Conservation (phyloP, 2,888 invertebrate species). For the Hirtodrosophila cameraria region DNA sequence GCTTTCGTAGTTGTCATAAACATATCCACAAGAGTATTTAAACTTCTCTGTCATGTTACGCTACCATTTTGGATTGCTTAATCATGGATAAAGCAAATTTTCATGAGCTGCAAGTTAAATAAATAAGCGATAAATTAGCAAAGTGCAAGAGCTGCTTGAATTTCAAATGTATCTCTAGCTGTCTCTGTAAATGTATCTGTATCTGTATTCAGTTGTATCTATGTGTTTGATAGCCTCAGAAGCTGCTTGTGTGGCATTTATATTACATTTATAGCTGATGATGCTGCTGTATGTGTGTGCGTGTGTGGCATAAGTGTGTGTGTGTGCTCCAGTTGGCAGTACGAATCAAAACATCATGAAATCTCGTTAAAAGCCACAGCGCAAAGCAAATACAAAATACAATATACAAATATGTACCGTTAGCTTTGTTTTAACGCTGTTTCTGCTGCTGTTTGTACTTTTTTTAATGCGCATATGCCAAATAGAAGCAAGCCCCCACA, state of each 20-base stretch:
- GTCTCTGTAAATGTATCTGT: neutral
- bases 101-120: constrained; percentile 16
- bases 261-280: constrained; percentile 24
- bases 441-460: constrained; percentile 10
- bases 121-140: neutral
- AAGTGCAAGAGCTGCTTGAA: neutral
- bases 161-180: constrained; percentile 1
- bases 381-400: constrained; percentile 47
- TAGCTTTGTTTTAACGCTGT: constrained; percentile 54
- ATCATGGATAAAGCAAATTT: constrained; percentile 2
- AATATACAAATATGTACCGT: constrained; percentile 55
- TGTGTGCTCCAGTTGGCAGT: constrained; percentile 44
- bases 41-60: too few relatives aligned
- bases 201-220: neutral
- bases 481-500: constrained; percentile 20
- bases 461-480: constrained; percentile 27
- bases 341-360: constrained; percentile 66
- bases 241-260: constrained; percentile 17
- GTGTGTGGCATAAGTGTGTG: constrained; percentile 20
- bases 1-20: too few relatives aligned
- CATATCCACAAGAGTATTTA: too few relatives aligned
- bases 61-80: neutral
- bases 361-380: constrained; percentile 59
- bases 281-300: neutral
- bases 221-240: neutral